Base-by-base conservation (phyloP, 2,797 vertebrate species). In the Coluber constrictor region DNA sequence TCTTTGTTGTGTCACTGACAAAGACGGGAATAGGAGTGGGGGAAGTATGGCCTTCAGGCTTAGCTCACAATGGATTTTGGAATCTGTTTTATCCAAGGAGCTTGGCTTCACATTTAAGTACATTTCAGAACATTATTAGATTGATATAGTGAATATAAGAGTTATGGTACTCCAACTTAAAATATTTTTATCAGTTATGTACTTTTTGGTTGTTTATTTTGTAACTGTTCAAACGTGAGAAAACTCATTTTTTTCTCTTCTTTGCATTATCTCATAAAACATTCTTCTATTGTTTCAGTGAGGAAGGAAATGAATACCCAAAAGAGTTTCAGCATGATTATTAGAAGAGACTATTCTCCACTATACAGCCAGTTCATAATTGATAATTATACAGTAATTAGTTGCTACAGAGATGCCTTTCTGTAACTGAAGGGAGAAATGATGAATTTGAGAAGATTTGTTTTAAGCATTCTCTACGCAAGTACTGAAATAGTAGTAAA, bases 181-280 rank as follows among this genome's bases (percentile, higher is more conserved):
- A 93, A 94, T 74, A 96, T 59, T 86, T 93, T 94, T 93, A 92
- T 5, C 43, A 95, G 63, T 86, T 32, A 13, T 93, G 94, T 95
- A 94, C 92, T 98, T 97, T 97, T 98, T 98, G 90, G 97, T 95
- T 96, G 94, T 87, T 93, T 96, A 95, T 94, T 94, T 70, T 0
- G 90, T 94, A 95, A 94, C 90, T 94, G 94, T 97, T 90, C 96
- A 93, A 95, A 97, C 96, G 83, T 93, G 95, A 96, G 96, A 27
- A 61, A 55, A 43, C 47, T 8, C 86, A 5, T 86, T 66, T 91
- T 63, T 56, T 5, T n/a, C 89, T 95, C 90, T 95, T 91, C 89
- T 59, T 70, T 94, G 94, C 83, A 94, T 87, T 94, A 93, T 96
- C 95, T 94, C 94, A 95, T 96, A 96, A 97, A 96, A 95, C 97